Conservation (phyloP, 2,113 vertebrate species). For the Pachypanchax playfairii region DNA sequence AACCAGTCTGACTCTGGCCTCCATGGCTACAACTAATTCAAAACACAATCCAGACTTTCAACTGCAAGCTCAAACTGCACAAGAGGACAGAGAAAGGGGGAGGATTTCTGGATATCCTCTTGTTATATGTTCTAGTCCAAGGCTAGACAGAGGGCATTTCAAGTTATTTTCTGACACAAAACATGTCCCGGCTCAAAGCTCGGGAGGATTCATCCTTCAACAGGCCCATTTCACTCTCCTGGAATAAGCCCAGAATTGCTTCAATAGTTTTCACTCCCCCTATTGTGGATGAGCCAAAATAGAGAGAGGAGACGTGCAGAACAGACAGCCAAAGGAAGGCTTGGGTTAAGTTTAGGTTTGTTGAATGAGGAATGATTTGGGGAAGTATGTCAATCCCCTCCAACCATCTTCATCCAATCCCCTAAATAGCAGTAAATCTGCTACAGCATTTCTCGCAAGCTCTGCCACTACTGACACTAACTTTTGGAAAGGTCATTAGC, state of each 20-base stretch:
- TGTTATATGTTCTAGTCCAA: slow-evolving; percentile 45
- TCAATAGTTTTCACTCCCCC: slow-evolving; percentile 51
- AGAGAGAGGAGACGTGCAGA: slow-evolving; percentile 55
- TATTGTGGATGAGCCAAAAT: slow-evolving; percentile 72
- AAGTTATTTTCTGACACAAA: slow-evolving; percentile 71
- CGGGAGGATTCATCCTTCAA: slow-evolving; percentile 65
- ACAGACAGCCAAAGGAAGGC: slow-evolving; percentile 45
- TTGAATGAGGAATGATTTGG: slow-evolving; percentile 71
- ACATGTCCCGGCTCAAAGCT: slow-evolving; percentile 60
- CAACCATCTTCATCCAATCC: slow-evolving; percentile 16
- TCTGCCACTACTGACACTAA: slow-evolving; percentile 44
- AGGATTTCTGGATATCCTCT: slow-evolving; percentile 63
- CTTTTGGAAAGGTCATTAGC: slow-evolving; percentile 72
- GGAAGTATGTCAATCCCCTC: slow-evolving; percentile 66
- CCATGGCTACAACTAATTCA: slow-evolving; percentile 71
- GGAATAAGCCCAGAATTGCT: slow-evolving; percentile 66
- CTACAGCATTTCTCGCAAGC: slow-evolving; percentile 53
- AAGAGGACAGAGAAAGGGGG: slow-evolving; percentile 27
- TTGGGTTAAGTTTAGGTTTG: slow-evolving; percentile 76
- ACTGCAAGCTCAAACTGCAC: slow-evolving; percentile 43
- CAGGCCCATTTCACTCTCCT: slow-evolving; percentile 40
- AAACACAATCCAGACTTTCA: slow-evolving; percentile 70
- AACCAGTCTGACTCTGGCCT: slow-evolving; percentile 59
- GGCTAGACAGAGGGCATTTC: slow-evolving; percentile 64
- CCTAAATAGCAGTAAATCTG: slow-evolving; percentile 72